Conservation (phyloP, 2,888 invertebrate species). For the Brachynemurus nebulosus region DNA sequence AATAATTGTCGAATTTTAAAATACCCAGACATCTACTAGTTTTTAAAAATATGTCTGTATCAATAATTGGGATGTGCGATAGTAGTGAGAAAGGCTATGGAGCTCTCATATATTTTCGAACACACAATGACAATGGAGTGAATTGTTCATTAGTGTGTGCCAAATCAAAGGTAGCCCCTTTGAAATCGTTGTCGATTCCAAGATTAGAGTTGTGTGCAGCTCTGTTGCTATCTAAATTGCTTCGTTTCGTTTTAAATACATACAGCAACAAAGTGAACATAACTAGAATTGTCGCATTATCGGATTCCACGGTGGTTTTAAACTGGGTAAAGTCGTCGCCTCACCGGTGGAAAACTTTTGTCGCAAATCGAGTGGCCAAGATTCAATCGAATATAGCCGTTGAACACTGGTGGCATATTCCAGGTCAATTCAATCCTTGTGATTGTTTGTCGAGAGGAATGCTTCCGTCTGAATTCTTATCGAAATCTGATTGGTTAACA, state of each 20-base stretch:
- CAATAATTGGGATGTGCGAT: too few species aligned
- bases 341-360: slow-evolving; percentile 14
- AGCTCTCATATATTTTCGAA: too few species aligned
- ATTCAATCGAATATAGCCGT: slow-evolving; percentile 10
- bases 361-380: slow-evolving; percentile 12
- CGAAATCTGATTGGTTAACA: not conserved
- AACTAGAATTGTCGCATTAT: slow-evolving; percentile 11
- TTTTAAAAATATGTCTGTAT: too few species aligned
- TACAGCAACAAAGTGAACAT: not conserved
- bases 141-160: slow-evolving; percentile 11
- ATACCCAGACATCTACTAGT: too few species aligned
- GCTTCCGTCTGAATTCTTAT: slow-evolving; percentile 7
- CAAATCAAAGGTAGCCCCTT: slow-evolving; percentile 13
- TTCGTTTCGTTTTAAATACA: not conserved
- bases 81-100: too few species aligned
- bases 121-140: too few species aligned
- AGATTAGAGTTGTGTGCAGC: slow-evolving; percentile 15
- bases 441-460: slow-evolving; percentile 12
- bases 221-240: slow-evolving; percentile 10
- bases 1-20: too few species aligned
- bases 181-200: slow-evolving; percentile 14
- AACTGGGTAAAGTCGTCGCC: slow-evolving; percentile 13
- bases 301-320: slow-evolving; percentile 13
- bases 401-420: slow-evolving; percentile 9
- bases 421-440: slow-evolving; percentile 9